Conservation (phyloP, 2,888 invertebrate species). For the Mesopsocus fuscifrons region DNA sequence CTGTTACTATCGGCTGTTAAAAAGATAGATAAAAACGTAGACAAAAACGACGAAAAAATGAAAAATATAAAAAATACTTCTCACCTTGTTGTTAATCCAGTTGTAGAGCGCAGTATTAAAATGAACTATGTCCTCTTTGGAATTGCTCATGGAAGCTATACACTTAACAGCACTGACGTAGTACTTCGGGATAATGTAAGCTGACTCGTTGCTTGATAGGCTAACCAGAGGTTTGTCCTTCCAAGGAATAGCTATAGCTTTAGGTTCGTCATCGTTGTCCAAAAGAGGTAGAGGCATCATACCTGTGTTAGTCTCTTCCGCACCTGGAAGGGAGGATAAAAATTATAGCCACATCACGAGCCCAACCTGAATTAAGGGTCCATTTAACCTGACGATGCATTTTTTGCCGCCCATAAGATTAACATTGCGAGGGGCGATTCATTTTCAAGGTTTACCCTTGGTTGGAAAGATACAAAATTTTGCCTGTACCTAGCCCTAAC, state of each 20-base stretch:
- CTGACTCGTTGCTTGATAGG: slow-evolving; percentile 25
- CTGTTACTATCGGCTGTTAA: too few relatives aligned
- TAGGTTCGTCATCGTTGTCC: slow-evolving; percentile 31
- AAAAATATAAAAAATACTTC: slow-evolving; percentile 17
- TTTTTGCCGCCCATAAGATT: too few relatives aligned
- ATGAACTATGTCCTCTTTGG: slow-evolving; percentile 21
- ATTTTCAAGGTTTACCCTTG: too few relatives aligned
- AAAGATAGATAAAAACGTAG: slow-evolving; percentile 13
- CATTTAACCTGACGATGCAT: too few relatives aligned
- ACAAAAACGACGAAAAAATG: too few relatives aligned
- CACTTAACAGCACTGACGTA: slow-evolving; percentile 35
- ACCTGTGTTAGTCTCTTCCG: not conserved
- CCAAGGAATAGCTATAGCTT: slow-evolving; percentile 41
- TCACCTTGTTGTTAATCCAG: slow-evolving; percentile 32
- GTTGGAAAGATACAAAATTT: too few relatives aligned
- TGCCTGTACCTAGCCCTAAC: too few relatives aligned
- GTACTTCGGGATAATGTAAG: slow-evolving; percentile 30
- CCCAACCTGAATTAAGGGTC: too few relatives aligned
- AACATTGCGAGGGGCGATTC: too few relatives aligned
- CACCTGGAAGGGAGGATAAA: too few relatives aligned
- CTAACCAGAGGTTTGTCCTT: slow-evolving; percentile 31
- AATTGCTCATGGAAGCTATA: slow-evolving; percentile 24
- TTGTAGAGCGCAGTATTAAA: slow-evolving; percentile 33
- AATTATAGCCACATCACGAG: too few relatives aligned
- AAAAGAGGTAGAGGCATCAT: slow-evolving; percentile 36